These are phyloP conservation scores for Cheumatopsyche charites DNA, from an alignment of 1,140 invertebrate species.

Conservation along the genomic window DNA sequence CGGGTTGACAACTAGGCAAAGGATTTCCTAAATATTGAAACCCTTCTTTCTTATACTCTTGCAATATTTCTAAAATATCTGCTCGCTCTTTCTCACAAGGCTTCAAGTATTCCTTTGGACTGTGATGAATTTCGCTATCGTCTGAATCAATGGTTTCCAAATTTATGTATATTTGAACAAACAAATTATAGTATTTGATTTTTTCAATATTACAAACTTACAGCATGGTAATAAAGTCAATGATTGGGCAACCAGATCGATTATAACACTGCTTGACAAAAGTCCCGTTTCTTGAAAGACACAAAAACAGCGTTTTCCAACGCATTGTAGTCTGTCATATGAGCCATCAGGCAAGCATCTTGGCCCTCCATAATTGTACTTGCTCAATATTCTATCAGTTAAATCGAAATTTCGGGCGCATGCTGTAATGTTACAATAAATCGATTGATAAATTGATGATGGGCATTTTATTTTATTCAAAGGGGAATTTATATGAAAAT, in stretches of 20 bases:
- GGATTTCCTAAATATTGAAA: constrained; percentile 54
- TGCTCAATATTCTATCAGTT: constrained; percentile 48
- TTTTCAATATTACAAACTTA: constrained; percentile 52
- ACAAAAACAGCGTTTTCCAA: constrained; percentile 61
- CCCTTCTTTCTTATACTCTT: constrained; percentile 52
- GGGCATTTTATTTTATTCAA: not conserved
- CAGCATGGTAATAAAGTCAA: constrained; percentile 61
- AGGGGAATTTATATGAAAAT: constrained; percentile 43
- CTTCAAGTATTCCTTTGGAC: constrained; percentile 53
- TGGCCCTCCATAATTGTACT: constrained; percentile 48
- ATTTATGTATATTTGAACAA: constrained; percentile 19
- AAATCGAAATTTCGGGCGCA: constrained; percentile 56
- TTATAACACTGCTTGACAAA: constrained; percentile 48
- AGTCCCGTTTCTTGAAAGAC: constrained; percentile 59
- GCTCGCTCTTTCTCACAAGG: constrained; percentile 58
- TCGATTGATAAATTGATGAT: not conserved
- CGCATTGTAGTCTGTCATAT: constrained; percentile 64
- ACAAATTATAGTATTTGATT: not conserved
- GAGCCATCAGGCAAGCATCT: constrained; percentile 62
- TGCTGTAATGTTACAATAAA: constrained; percentile 52
- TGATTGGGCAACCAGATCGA: constrained; percentile 55
- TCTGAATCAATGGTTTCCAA: constrained; percentile 29
- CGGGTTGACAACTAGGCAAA: constrained; percentile 60
- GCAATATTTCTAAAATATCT: constrained; percentile 52
- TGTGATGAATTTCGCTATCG: constrained; percentile 33